Percentiles rank a stretch among this genome's conserved stretches.
Conservation (phyloP, 2,113 vertebrate genomes). For the Butorides virescens region DNA sequence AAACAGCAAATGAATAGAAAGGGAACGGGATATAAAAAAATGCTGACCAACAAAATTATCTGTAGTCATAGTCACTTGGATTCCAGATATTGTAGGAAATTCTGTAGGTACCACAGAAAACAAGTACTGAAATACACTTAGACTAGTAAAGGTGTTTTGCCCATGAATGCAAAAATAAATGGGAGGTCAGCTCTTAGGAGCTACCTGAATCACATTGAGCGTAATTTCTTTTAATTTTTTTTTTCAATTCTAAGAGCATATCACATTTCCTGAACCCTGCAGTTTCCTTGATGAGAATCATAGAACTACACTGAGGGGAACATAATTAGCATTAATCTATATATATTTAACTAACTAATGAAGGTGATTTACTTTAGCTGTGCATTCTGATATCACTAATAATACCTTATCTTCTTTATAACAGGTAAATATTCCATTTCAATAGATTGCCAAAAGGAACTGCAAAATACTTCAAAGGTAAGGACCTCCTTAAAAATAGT, state of each 20-base stretch:
- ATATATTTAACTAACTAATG: not conserved
- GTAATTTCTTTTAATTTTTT: not conserved
- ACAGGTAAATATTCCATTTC: constrained; percentile 50
- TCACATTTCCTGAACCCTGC: not conserved
- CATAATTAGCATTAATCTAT: not conserved
- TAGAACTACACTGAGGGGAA: not conserved
- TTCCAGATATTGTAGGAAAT: not conserved
- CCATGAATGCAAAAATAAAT: not conserved
- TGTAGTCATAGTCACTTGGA: not conserved
- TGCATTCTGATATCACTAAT: not conserved
- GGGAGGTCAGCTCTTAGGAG: not conserved
- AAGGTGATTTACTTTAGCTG: not conserved
- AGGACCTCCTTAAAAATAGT: constrained; percentile 42
- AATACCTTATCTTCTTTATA: not conserved
- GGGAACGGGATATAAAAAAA: not conserved
- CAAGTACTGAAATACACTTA: not conserved
- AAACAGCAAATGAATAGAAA: not conserved
- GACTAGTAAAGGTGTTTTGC: not conserved
- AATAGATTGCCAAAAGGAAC: not conserved
- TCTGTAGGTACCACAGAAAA: not conserved
- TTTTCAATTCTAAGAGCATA: not conserved
- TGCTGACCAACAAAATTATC: not conserved
- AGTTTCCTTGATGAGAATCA: not conserved
- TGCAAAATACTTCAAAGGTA: constrained; percentile 56
- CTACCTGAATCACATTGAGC: not conserved